Conservation (phyloP, 2,797 vertebrate species). For the Liasis olivaceus region DNA sequence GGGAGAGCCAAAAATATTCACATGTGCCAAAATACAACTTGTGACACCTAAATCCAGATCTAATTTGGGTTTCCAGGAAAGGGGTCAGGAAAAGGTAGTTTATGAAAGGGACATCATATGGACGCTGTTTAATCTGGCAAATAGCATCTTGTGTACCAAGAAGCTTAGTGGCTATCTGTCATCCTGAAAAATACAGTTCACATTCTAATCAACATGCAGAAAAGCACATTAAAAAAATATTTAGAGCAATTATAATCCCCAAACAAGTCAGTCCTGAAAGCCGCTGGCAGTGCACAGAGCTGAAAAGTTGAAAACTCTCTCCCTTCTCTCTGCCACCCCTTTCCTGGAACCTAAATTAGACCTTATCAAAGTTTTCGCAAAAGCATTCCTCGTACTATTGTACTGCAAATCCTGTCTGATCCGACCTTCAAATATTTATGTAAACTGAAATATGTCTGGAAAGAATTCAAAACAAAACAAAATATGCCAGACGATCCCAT, state of each 20-base stretch:
- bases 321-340: constrained; percentile 18
- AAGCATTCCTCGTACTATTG: constrained; percentile 72
- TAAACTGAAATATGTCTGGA: constrained; percentile 77
- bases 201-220: constrained; percentile 23
- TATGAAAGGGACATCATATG: neutral
- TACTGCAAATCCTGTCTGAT: constrained; percentile 78
- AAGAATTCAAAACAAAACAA: constrained; percentile 72
- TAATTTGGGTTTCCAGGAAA: constrained; percentile 14
- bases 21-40: constrained; percentile 52
- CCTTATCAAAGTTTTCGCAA: constrained; percentile 69
- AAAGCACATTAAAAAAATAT: neutral
- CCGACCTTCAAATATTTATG: constrained; percentile 76
- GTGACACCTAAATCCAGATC: constrained; percentile 40
- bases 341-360: constrained; percentile 65
- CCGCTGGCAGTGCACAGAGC: constrained; percentile 25
- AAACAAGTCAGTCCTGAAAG: constrained; percentile 47
- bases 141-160: constrained; percentile 10
- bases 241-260: constrained; percentile 2
- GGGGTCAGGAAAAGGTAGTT: constrained; percentile 47
- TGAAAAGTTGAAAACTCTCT: constrained; percentile 22
- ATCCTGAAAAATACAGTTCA: constrained; percentile 4
- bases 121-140: neutral
- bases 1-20: neutral
- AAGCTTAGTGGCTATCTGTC: constrained; percentile 17
- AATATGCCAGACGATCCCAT: constrained; percentile 55